Evolutionary conservation across 2,113 vertebrate species (phyloP), one percentile per base, ranked within the genome.

Genomic region (Eudyptes chrysolophus): DNA sequence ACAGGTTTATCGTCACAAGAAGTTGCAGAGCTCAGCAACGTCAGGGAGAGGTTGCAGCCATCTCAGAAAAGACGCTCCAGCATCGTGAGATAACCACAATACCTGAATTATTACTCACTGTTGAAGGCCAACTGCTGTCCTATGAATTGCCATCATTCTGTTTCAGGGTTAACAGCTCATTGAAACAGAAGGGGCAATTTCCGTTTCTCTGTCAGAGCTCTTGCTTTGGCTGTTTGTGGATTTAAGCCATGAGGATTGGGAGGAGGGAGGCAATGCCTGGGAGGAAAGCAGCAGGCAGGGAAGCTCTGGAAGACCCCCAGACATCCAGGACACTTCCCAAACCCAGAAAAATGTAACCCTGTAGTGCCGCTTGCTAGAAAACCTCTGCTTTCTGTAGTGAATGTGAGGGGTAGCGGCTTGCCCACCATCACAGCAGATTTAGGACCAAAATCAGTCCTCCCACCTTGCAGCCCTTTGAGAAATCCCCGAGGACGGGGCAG

Each of bases 361-460:
- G 2, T 13, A 16, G 75, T 4, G 17, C 9, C 0, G 2, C 3
- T 65, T 69, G 66, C 13, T 19, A 64, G 25, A 16, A 86, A 80
- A 27, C 5, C 46, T 49, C 38, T 10, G 7, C 21, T 48, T 48
- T 6, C 20, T 30, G 54, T 10, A 25, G 32, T 0, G 6, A 51
- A 17, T 3, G 2, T 1, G 16, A 71, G 5, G 13, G 2, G 3
- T 6, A 20, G 21, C 0, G 0, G 10, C 24, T 71, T 18, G 7
- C 10, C 57, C 36, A 27, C 20, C 22, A 29, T 18, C 46, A 42
- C 57, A 10, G 10, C 12, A 32, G 27, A 16, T 24, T 14, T 10
- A 29, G 68, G 64, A 49, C 19, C 48, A 66, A 20, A 57, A 55
- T 2, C 7, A 5, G 0, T 34, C 62, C 36, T 66, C 29, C 9